phyloP scores from a whole-genome alignment of 2,888 invertebrate species.

The Stenolophus ochropezus region DNA sequence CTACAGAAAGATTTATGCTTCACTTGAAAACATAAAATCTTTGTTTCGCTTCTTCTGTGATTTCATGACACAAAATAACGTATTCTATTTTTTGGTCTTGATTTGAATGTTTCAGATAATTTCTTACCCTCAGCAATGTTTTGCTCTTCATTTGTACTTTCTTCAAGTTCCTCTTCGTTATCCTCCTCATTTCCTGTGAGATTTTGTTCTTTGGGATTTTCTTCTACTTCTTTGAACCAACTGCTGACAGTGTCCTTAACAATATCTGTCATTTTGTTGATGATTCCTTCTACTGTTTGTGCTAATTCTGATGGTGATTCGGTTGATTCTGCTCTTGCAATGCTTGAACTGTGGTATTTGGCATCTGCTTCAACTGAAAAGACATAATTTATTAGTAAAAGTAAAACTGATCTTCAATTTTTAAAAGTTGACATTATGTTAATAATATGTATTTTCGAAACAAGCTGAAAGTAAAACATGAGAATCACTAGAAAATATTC shows the following conservation, averaged over 20 bases:
- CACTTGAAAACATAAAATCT: too few species aligned
- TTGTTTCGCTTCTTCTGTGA: too few species aligned
- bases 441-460: too few species aligned
- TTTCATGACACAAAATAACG: too few species aligned
- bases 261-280: slow-evolving; percentile 68
- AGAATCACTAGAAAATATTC: too few species aligned
- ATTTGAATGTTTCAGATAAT: background rate
- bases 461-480: too few species aligned
- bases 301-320: slow-evolving; percentile 67
- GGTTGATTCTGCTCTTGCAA: slow-evolving; percentile 1
- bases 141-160: background rate
- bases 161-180: slow-evolving; percentile 17
- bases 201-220: slow-evolving; percentile 55
- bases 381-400: background rate
- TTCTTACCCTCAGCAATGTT: slow-evolving; percentile 14
- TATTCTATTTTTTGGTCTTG: background rate
- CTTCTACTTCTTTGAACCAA: slow-evolving; percentile 67
- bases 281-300: slow-evolving; percentile 67
- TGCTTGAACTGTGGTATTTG: slow-evolving; percentile 34
- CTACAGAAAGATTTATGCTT: too few species aligned
- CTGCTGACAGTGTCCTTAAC: slow-evolving; percentile 68
- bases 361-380: slow-evolving; percentile 69
- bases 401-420: background rate
- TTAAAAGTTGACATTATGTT: too few species aligned
- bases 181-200: slow-evolving; percentile 38